Evolutionary conservation across 2,797 vertebrate species (phyloP).

Genomic region (Scyliorhinus canicula): DNA sequence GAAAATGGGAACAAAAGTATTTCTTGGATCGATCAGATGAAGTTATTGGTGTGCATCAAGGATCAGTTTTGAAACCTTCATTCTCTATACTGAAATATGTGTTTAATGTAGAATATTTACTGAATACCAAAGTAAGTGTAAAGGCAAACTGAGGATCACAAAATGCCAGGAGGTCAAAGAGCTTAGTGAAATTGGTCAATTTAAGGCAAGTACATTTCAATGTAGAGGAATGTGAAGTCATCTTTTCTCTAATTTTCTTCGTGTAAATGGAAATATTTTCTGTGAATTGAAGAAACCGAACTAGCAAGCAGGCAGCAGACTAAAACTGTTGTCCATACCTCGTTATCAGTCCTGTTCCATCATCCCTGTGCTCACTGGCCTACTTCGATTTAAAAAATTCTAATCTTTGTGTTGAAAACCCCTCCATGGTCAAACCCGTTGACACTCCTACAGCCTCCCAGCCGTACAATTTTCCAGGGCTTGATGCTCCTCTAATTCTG

Average conservation of each 20-base stretch:
- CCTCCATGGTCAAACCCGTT: not conserved
- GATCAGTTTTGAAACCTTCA: not conserved
- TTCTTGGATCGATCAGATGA: not conserved
- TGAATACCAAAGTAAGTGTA: not conserved
- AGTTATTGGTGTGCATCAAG: not conserved
- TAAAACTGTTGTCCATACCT: not conserved
- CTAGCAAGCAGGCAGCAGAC: not conserved
- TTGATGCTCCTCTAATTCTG: not conserved
- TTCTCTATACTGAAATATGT: too few relatives aligned
- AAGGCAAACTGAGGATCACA: not conserved
- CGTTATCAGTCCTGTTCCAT: not conserved
- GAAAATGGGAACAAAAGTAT: not conserved
- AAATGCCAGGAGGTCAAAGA: too few relatives aligned
- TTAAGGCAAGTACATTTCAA: not conserved
- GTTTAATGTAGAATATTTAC: too few relatives aligned
- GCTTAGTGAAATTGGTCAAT: not conserved
- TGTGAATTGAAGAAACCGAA: not conserved
- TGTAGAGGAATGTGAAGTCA: not conserved
- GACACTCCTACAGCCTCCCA: not conserved
- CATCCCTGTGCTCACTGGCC: not conserved
- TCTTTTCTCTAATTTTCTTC: too few relatives aligned
- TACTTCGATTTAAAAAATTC: not conserved
- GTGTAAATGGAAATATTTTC: not conserved
- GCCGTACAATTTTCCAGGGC: not conserved
- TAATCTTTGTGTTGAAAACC: not conserved